Percentiles rank a stretch among this genome's conserved stretches.
These are phyloP conservation scores for Polypedilum pembai DNA, from an alignment of 1,140 invertebrate species.

Conservation along the genomic window DNA sequence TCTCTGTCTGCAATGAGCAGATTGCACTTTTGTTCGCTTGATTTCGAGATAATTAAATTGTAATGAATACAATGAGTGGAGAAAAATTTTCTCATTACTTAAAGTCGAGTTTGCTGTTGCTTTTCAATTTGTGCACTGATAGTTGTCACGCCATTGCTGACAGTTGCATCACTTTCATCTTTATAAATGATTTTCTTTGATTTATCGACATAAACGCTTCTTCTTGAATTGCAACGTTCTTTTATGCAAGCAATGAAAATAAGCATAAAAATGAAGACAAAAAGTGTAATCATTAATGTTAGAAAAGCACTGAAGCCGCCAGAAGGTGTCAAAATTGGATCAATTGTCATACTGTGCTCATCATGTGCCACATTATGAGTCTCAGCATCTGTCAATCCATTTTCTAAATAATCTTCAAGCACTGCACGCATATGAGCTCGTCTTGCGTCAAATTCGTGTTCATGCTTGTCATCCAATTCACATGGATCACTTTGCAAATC, in stretches of 20 bases:
- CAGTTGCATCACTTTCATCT: background rate
- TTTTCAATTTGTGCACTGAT: background rate
- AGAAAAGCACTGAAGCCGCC: background rate
- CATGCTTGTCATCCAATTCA: constrained; percentile 8
- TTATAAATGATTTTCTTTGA: background rate
- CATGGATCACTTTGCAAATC: background rate
- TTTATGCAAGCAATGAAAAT: constrained; percentile 10
- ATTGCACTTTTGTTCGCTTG: no score
- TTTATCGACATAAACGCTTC: constrained; percentile 2
- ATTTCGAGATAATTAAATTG: no score
- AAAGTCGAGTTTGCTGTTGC: background rate
- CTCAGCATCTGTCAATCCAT: background rate
- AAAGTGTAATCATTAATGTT: background rate
- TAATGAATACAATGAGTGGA: no score
- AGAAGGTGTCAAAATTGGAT: background rate
- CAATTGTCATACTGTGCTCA: background rate
- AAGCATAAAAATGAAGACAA: background rate
- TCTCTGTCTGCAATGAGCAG: no score
- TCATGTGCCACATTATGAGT: background rate
- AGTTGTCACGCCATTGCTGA: background rate
- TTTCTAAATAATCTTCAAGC: background rate
- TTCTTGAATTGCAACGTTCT: background rate
- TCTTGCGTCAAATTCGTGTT: background rate
- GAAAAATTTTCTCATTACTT: no score
- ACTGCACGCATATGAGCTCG: background rate